phyloP scores from a whole-genome alignment of 2,888 invertebrate species.

The Eilema depressum region DNA sequence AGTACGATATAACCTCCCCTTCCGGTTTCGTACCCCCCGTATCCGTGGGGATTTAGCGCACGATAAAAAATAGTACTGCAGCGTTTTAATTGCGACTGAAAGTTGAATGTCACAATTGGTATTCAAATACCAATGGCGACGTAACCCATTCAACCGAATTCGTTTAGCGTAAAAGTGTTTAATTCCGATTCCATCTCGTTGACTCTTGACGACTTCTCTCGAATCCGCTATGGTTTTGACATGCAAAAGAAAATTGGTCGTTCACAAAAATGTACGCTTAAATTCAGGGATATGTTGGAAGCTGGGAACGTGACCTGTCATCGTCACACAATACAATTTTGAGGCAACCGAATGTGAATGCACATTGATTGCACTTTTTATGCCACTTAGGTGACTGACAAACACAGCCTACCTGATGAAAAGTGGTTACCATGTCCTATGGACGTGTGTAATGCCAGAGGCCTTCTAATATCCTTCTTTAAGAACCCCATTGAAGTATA shows the following conservation, averaged over 20 bases:
- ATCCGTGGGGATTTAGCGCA: too few relatives aligned
- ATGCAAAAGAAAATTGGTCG: slow-evolving; percentile 40
- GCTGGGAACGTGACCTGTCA: slow-evolving; percentile 54
- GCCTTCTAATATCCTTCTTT: too few relatives aligned
- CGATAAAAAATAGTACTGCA: too few relatives aligned
- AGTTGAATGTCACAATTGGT: neutral
- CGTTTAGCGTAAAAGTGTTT: slow-evolving; percentile 7
- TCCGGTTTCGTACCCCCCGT: too few relatives aligned
- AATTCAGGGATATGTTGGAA: slow-evolving; percentile 32
- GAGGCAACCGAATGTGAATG: slow-evolving; percentile 41
- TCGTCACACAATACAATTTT: slow-evolving; percentile 50
- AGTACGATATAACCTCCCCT: too few relatives aligned
- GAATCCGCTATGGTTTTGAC: slow-evolving; percentile 17
- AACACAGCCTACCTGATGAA: too few relatives aligned
- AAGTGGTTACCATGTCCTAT: too few relatives aligned
- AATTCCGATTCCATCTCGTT: slow-evolving; percentile 23
- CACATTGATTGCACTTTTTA: slow-evolving; percentile 25
- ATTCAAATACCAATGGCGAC: neutral
- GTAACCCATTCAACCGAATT: neutral
- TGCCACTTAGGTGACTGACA: too few relatives aligned
- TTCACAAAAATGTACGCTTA: slow-evolving; percentile 37
- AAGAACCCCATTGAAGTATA: too few relatives aligned
- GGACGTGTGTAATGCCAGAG: too few relatives aligned
- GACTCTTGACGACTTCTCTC: slow-evolving; percentile 20
- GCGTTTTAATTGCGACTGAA: neutral